Evolutionary conservation across 2,888 invertebrate species (phyloP), one percentile per base, ranked within the genome.

Genomic region (Drosophila formosana): DNA sequence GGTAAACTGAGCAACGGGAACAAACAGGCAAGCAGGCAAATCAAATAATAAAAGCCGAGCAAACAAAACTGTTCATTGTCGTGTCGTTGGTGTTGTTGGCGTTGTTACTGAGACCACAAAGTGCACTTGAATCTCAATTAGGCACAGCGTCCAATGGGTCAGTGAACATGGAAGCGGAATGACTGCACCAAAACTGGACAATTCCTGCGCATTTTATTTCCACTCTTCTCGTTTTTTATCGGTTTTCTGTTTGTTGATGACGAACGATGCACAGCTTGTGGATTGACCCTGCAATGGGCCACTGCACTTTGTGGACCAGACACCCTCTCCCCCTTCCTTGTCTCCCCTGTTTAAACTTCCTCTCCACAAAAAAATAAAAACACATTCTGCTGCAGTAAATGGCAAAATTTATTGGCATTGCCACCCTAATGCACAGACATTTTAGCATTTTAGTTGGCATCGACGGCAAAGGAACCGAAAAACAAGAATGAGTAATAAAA

Each of bases 51-150:
- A 45, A 53, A 52, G 13, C 9, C 45, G 46, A 51, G 28, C 45
- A 63, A 70, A 74, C 26, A 55, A 43, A 50, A 62, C 23, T 37
- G 32, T 52, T 70, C 39, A 34, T 64, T 63, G 6, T 68, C 30
- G 18, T 18, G 18, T 18, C 18, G 18, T 18, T 18, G 18, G 18
- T 18, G 8, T 41, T 51, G 47, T 18, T 60, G 4, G 13, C 5
- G 13, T 13, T 65, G 25, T 37, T 58, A 57, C 6, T 50, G 63
- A 51, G 46, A 62, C 64, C 67, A 62, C 57, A 69, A 71, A 84
- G 69, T 75, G 69, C 83, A 77, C 86, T 84, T 83, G 83, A 88
- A 72, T 86, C 75, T 83, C 81, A 84, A 84, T 88, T 88, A 80
- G 81, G 72, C 74, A 57, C 74, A 72, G 57, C 73, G 62, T 66